Conservation (phyloP, 2,797 vertebrate species). For the Numenius phaeopus region DNA sequence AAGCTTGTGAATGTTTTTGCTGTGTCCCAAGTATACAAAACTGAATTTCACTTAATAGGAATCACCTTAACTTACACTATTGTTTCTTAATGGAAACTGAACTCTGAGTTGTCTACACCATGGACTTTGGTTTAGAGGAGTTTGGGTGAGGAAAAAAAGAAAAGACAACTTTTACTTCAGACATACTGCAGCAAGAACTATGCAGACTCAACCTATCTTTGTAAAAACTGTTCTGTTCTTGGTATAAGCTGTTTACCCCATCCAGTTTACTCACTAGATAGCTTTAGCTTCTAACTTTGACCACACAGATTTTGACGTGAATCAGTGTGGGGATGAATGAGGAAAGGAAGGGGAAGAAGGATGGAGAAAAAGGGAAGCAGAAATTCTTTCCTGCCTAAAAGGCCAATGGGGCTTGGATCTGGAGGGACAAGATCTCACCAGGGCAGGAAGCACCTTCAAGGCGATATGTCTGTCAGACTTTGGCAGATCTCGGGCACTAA, state of each 20-base stretch:
- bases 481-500: not conserved
- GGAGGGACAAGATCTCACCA: not conserved
- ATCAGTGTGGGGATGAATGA: not conserved
- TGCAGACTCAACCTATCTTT: not conserved
- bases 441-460: not conserved
- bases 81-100: no score
- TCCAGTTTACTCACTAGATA: not conserved
- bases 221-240: not conserved
- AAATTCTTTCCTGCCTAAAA: not conserved
- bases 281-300: not conserved
- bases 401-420: not conserved
- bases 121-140: no score
- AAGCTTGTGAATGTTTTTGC: no score
- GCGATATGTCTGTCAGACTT: not conserved
- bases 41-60: no score
- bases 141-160: no score
- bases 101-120: no score
- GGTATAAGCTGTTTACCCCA: not conserved
- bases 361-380: not conserved
- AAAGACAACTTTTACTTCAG: not conserved
- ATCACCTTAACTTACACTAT: no score
- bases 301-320: not conserved
- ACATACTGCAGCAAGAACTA: not conserved
- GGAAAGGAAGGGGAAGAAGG: not conserved
- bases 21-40: no score